Evolutionary conservation across 2,888 invertebrate species (phyloP).

Genomic region (Campaea margaritaria): DNA sequence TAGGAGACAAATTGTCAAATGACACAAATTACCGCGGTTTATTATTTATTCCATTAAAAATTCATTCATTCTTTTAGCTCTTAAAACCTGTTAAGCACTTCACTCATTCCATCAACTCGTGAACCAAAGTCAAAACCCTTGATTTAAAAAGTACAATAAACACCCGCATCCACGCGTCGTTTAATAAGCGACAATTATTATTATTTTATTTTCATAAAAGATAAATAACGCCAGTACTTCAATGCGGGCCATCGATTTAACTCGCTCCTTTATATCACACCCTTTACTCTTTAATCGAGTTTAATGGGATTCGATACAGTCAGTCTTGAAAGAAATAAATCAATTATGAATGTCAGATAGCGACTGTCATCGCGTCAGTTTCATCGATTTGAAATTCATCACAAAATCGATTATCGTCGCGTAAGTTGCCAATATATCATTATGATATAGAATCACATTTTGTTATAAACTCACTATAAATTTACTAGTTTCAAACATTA

Average conservation of each 20-base stretch:
- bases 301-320: conserved; percentile 62
- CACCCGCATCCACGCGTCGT: conserved; percentile 72
- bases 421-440: too few species aligned
- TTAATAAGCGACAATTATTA: conserved; percentile 81
- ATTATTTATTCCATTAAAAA: too few species aligned
- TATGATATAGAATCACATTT: too few species aligned
- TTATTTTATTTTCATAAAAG: conserved; percentile 81
- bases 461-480: too few species aligned
- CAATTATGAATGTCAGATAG: conserved; percentile 18
- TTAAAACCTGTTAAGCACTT: not conserved
- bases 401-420: too few species aligned
- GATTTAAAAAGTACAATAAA: conserved; percentile 62
- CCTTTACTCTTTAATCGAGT: conserved; percentile 73
- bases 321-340: conserved; percentile 43
- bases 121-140: conserved; percentile 47
- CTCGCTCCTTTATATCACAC: conserved; percentile 72
- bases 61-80: not conserved
- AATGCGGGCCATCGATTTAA: conserved; percentile 80
- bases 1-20: too few species aligned
- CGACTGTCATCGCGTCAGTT: too few species aligned
- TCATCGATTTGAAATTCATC: too few species aligned
- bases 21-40: too few species aligned
- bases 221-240: conserved; percentile 56
- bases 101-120: not conserved
- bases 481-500: too few species aligned